These are phyloP conservation scores for Ceyx cyanopectus DNA, from an alignment of 2,113 vertebrate species.

Conservation along the genomic window DNA sequence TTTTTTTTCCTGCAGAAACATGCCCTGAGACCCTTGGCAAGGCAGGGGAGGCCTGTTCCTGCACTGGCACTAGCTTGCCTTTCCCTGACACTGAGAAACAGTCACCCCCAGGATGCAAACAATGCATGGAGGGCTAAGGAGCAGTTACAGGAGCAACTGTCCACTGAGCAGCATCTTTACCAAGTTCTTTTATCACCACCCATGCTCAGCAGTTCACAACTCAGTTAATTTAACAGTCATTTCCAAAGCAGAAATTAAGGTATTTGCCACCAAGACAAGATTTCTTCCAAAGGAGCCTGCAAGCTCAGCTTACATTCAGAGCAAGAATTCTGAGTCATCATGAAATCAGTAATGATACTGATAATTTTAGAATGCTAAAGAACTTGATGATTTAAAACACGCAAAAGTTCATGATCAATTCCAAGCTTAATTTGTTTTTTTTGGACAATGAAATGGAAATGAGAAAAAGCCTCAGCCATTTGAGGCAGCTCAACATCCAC, in stretches of 20 bases:
- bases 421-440: background rate
- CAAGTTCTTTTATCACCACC: background rate
- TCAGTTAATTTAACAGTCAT: background rate
- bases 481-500: background rate
- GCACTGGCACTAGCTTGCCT: background rate
- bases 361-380: slow-evolving; percentile 25
- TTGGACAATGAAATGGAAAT: background rate
- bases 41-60: background rate
- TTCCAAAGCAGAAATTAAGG: background rate
- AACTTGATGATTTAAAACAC: background rate
- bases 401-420: background rate
- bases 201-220: background rate
- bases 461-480: background rate
- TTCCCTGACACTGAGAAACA: background rate
- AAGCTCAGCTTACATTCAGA: slow-evolving; percentile 26
- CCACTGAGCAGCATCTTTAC: background rate
- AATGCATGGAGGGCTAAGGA: accelerated
- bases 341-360: background rate
- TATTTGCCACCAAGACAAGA: background rate
- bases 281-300: background rate
- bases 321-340: slow-evolving; percentile 19
- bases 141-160: background rate
- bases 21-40: background rate
- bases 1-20: background rate
- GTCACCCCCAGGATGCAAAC: background rate